Conservation (phyloP, 2,797 vertebrate species). For the Lagothrix lagotricha region DNA sequence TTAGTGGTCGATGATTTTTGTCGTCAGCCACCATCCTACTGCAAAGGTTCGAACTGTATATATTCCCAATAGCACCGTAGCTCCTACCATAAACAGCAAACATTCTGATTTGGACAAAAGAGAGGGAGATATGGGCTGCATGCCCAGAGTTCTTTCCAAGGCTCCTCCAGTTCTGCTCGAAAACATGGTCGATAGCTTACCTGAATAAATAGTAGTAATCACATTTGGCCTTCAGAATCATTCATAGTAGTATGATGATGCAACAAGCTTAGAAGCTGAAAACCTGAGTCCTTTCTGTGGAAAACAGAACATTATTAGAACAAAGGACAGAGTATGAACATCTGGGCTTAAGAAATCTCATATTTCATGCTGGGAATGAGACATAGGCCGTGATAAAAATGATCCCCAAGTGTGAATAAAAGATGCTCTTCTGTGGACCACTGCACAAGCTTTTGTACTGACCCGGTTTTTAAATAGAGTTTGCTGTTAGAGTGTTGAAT, state of each 20-base stretch:
- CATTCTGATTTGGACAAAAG: not conserved
- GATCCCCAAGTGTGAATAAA: not conserved
- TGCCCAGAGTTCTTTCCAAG: not conserved
- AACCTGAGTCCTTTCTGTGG: constrained; percentile 6
- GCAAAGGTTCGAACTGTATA: constrained; percentile 79
- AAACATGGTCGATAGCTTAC: not conserved
- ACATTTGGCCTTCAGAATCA: not conserved
- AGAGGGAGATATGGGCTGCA: not conserved
- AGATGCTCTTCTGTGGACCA: not conserved
- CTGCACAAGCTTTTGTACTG: not conserved
- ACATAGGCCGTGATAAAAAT: not conserved
- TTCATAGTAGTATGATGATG: not conserved
- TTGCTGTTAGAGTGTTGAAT: not conserved
- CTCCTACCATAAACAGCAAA: constrained; percentile 49
- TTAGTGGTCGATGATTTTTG: constrained; percentile 68
- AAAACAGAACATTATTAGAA: constrained; percentile 28
- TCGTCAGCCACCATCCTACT: constrained; percentile 71
- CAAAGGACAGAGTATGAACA: not conserved
- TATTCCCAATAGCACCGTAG: constrained; percentile 79
- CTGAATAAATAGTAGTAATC: not conserved
- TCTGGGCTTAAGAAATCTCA: constrained; percentile 9
- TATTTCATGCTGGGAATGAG: constrained; percentile 38
- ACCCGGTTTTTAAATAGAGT: constrained; percentile 28
- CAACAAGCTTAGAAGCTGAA: not conserved
- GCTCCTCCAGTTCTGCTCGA: not conserved